Percentiles rank a stretch among this genome's conserved stretches.
Conservation (phyloP, 2,797 vertebrate species). For the Cyprinella venusta region DNA sequence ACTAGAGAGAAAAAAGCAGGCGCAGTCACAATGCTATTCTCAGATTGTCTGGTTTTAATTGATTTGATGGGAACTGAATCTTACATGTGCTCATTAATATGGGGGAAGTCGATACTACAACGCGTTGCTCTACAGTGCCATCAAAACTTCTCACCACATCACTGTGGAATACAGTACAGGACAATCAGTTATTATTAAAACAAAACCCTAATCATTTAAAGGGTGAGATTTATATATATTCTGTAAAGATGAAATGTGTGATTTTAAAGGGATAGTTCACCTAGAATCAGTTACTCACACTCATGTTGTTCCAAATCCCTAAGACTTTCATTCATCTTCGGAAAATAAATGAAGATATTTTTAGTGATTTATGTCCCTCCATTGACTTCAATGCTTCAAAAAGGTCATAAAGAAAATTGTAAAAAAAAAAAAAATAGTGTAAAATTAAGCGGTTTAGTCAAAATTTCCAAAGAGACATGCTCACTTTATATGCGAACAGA, state of each 20-base stretch:
- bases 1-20: slow-evolving; percentile 39
- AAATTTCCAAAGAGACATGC: too few relatives aligned
- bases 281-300: too few relatives aligned
- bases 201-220: background rate
- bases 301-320: too few relatives aligned
- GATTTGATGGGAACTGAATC: slow-evolving; percentile 41
- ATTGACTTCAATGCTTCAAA: too few relatives aligned
- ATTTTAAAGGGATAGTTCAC: too few relatives aligned
- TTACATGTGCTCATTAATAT: slow-evolving; percentile 62
- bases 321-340: too few relatives aligned
- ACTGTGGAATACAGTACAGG: slow-evolving; percentile 56
- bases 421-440: too few relatives aligned
- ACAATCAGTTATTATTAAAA: slow-evolving; percentile 6
- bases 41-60: background rate
- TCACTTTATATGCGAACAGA: too few relatives aligned
- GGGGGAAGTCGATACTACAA: slow-evolving; percentile 47
- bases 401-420: too few relatives aligned
- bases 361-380: too few relatives aligned
- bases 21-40: slow-evolving; percentile 5
- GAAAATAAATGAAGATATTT: too few relatives aligned
- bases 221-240: background rate
- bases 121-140: slow-evolving; percentile 43
- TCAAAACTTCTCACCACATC: slow-evolving; percentile 58
- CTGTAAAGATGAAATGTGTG: background rate
- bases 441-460: too few relatives aligned